phyloP scores from a whole-genome alignment of 2,113 vertebrate species.

The Tauraco erythrolophus region DNA sequence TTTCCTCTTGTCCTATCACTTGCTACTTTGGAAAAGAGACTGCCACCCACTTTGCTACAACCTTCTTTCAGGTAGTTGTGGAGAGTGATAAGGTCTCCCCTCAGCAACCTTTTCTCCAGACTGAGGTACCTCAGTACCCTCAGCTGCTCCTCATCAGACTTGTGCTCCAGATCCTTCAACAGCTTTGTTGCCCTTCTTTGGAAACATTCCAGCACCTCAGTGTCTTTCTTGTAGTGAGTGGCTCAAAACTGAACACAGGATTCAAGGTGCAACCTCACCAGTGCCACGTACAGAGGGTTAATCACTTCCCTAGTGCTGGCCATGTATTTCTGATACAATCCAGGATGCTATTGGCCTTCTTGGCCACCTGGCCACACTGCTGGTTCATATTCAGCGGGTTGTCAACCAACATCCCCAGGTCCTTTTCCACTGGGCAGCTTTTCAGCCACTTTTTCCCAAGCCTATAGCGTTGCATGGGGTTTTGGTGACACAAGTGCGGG shows the following conservation, averaged over 20 bases:
- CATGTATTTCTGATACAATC: background rate
- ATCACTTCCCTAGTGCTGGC: background rate
- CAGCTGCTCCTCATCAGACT: too few species aligned
- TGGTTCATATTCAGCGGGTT: background rate
- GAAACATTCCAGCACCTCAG: background rate
- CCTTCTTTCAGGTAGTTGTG: background rate
- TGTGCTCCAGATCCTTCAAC: background rate
- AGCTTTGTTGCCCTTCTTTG: background rate
- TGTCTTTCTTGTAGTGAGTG: background rate
- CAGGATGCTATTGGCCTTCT: background rate
- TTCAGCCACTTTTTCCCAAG: background rate
- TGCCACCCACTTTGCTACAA: too few species aligned
- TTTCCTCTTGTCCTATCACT: too few species aligned
- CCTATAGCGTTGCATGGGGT: background rate
- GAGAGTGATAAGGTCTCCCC: rapidly evolving
- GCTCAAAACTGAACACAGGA: background rate
- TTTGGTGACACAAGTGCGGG: background rate
- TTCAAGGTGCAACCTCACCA: rapidly evolving
- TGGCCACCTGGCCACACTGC: background rate
- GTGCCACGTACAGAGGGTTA: rapidly evolving
- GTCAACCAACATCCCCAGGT: background rate
- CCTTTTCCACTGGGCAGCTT: rapidly evolving
- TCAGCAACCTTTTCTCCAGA: background rate
- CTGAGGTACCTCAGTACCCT: background rate
- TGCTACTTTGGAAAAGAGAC: too few species aligned